These are phyloP conservation scores for Odontomyia ornata DNA, from an alignment of 2,888 invertebrate species.

Conservation along the genomic window DNA sequence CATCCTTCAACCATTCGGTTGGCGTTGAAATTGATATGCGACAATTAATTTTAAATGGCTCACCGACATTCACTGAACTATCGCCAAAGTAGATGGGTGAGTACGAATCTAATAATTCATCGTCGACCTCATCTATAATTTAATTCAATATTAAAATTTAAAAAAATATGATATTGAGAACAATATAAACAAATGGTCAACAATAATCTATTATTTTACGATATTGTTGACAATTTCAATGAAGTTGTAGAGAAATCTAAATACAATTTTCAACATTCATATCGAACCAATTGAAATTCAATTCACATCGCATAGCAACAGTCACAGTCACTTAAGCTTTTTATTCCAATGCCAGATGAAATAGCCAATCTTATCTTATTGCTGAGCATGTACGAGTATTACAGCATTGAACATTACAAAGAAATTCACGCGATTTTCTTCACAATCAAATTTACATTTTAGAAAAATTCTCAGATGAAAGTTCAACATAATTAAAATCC, in stretches of 20 bases:
- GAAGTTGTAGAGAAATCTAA: neutral
- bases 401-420: neutral
- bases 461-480: neutral
- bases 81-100: slow-evolving; percentile 60
- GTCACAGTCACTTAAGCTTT: neutral
- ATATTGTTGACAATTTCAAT: neutral
- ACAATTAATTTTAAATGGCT: slow-evolving; percentile 62
- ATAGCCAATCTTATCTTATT: neutral
- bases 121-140: slow-evolving; percentile 26
- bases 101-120: slow-evolving; percentile 19
- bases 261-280: neutral
- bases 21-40: slow-evolving; percentile 61
- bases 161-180: neutral
- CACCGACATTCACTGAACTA: slow-evolving; percentile 60
- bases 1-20: slow-evolving; percentile 62
- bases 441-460: neutral
- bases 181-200: neutral
- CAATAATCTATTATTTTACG: neutral
- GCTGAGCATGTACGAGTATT: neutral
- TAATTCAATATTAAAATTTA: neutral
- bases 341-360: neutral
- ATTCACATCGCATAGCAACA: neutral
- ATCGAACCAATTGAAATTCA: neutral
- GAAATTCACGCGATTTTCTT: neutral
- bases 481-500: too few relatives aligned